These are phyloP conservation scores for Drosophila glabriapex DNA, from an alignment of 2,888 invertebrate species.

Conservation along the genomic window DNA sequence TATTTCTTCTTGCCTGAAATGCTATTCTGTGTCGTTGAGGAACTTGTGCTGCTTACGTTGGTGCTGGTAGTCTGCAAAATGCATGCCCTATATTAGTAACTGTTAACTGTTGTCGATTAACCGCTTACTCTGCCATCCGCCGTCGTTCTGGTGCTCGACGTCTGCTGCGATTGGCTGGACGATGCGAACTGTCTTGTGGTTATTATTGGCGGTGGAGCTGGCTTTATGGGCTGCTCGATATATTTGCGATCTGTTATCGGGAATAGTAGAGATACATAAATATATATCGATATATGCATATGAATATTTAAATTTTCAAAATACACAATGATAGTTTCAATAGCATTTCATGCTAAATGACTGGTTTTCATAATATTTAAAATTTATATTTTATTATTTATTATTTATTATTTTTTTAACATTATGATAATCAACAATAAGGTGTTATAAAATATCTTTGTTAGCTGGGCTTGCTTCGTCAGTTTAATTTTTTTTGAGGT, in stretches of 20 bases:
- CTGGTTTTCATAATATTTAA: background rate
- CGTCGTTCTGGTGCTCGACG: slow-evolving; percentile 26
- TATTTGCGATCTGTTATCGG: slow-evolving; percentile 89
- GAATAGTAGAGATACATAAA: background rate
- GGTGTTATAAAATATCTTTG: background rate
- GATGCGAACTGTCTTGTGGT: slow-evolving; percentile 87
- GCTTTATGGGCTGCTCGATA: slow-evolving; percentile 92
- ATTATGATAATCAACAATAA: background rate
- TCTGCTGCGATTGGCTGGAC: slow-evolving; percentile 36
- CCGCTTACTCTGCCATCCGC: slow-evolving; percentile 69
- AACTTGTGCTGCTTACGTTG: slow-evolving; percentile 62
- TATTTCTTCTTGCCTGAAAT: slow-evolving; percentile 87
- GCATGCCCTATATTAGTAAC: background rate
- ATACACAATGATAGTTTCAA: background rate
- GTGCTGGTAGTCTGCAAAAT: slow-evolving; percentile 61
- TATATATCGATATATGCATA: background rate
- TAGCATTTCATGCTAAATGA: background rate
- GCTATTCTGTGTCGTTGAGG: slow-evolving; percentile 75
- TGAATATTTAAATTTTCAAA: background rate
- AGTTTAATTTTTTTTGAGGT: background rate
- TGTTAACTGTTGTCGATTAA: background rate
- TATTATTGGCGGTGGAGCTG: slow-evolving; percentile 90
- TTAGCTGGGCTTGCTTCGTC: background rate
- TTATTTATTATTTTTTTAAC: background rate
- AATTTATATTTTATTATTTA: background rate